Conservation (phyloP, 2,888 invertebrate species). For the Geophilus truncorum region DNA sequence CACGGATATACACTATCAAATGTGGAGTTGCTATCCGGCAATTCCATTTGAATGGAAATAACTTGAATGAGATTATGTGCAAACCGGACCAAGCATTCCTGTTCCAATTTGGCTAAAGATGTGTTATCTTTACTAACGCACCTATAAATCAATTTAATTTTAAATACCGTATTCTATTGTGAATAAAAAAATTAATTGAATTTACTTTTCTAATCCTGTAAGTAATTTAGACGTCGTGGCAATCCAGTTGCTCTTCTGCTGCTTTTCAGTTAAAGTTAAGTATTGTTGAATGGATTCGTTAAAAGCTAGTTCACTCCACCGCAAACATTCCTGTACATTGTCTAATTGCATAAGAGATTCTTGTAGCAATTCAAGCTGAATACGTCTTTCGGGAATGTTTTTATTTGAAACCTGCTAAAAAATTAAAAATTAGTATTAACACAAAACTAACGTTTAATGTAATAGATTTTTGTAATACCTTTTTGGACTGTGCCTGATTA, state of each 20-base stretch:
- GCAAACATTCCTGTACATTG: constrained; percentile 32
- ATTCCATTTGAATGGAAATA: constrained; percentile 71
- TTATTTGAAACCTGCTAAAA: neutral
- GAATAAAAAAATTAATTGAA: too few relatives aligned
- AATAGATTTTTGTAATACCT: constrained; percentile 35
- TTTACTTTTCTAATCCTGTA: constrained; percentile 30
- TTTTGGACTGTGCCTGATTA: constrained; percentile 37
- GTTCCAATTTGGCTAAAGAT: constrained; percentile 28
- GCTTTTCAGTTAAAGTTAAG: neutral
- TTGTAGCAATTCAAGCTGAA: constrained; percentile 36
- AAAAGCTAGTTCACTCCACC: constrained; percentile 36
- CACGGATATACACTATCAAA: constrained; percentile 70
- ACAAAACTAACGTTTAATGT: neutral
- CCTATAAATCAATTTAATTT: neutral
- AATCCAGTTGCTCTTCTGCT: constrained; percentile 31
- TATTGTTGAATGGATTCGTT: constrained; percentile 36
- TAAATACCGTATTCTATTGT: too few relatives aligned
- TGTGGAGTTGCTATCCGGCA: constrained; percentile 59
- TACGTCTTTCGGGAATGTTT: constrained; percentile 35
- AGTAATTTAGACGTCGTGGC: constrained; percentile 34
- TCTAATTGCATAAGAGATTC: constrained; percentile 34
- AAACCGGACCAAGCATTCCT: constrained; percentile 59
- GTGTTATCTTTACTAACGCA: constrained; percentile 31
- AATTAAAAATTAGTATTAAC: neutral
- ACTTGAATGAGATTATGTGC: constrained; percentile 69